Base-by-base conservation (phyloP, 2,888 invertebrate species). In the Mystacides longicornis region DNA sequence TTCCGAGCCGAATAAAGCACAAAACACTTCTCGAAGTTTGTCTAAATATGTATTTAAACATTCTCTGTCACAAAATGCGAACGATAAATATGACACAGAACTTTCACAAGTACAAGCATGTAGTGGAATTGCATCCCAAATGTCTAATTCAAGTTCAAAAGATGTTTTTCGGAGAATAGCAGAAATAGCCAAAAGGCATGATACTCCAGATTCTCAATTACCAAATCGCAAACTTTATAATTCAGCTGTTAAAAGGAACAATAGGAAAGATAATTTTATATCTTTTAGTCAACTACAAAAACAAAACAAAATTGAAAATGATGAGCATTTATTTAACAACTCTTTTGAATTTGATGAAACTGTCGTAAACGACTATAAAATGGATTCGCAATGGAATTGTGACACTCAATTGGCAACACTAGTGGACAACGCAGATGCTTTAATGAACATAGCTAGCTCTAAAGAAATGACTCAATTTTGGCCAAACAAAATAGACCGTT, bases 401-500 rank as follows among this genome's bases (percentile, higher is more conserved):
- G 70, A 75, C 45, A 75, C 74, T 2, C 72, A 77, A 62, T 62
- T 76, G 0, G 67, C 75, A 19, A 62, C 70, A 51, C 57, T 75
- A 2, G 68, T 72, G 23, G 69, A 73, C 58, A 65, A 69, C 60
- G 71, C 68, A 1, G 75, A 74, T 63, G 67, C 69, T 1, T 56
- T 66, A 27, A 21, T 55, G 45, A 53, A 46, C 45, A 31, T 53
- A 33, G 19, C 37, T 21, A 23, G 50, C 48, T 27, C 42, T 33
- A 52, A 48, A 16, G 33, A 53, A 23, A 45, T 49, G 49, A 31
- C 52, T 3, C 52, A 53, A 33, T 11, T n/a, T 46, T n/a, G n/a
- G n/a, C n/a, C n/a, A n/a, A n/a, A n/a, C n/a, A n/a, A n/a, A n/a
- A n/a, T n/a, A n/a, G n/a, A n/a, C n/a, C n/a, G n/a, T n/a, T n/a